These are phyloP conservation scores for Arrhopalites spinosus DNA, from an alignment of 2,888 invertebrate genomes.

Conservation along the genomic window DNA sequence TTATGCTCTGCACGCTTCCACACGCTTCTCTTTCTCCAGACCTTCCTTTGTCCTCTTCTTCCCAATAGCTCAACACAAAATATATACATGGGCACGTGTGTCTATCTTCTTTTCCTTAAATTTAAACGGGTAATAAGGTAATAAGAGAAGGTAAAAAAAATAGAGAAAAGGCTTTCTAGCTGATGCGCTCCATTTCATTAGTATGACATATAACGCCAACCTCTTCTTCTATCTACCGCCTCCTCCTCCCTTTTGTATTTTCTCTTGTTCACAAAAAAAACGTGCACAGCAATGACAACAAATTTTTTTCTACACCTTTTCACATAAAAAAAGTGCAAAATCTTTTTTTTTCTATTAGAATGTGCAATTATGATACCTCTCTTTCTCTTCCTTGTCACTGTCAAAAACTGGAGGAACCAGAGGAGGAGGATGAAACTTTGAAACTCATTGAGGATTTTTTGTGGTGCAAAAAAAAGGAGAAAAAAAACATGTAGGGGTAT, in stretches of 20 bases:
- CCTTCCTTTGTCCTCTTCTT: neutral
- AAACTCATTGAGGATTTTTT: neutral
- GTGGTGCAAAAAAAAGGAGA: no score
- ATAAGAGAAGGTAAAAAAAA: conserved; percentile 6
- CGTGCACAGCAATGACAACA: conserved; percentile 15
- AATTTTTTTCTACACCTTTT: conserved; percentile 5
- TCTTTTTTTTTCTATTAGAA: neutral
- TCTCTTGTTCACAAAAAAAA: neutral
- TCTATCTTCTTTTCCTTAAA: conserved; percentile 11
- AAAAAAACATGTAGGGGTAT: no score
- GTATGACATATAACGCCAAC: neutral
- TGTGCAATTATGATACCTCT: conserved; percentile 1
- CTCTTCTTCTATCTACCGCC: conserved; percentile 4
- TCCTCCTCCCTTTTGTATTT: neutral
- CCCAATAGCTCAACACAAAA: neutral
- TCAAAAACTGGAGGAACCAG: neutral
- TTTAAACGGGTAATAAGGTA: conserved; percentile 27
- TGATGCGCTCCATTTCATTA: conserved; percentile 22
- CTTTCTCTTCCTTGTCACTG: neutral
- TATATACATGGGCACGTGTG: neutral
- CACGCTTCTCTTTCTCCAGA: neutral
- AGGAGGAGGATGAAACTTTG: neutral
- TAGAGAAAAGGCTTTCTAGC: neutral
- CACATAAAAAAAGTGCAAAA: neutral
- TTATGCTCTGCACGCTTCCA: conserved; percentile 7